Evolutionary conservation across 2,888 invertebrate genomes (phyloP).

Genomic region (Andrena marginata): DNA sequence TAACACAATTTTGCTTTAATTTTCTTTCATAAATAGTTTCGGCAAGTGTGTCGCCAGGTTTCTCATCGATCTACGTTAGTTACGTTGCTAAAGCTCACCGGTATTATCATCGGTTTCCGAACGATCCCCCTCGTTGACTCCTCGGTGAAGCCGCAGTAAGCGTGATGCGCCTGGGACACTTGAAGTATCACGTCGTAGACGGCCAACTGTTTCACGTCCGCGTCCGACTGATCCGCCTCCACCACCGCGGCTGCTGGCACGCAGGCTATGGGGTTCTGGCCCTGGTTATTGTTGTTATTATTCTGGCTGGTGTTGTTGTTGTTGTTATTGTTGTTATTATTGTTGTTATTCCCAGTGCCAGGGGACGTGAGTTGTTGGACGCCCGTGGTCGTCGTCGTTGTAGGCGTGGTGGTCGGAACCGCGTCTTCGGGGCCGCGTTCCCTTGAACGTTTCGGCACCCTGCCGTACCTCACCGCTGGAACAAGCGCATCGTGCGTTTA

Average conservation of each 20-base stretch:
- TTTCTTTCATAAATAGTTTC: background rate
- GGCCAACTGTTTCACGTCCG: constrained; percentile 87
- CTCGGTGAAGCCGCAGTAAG: constrained; percentile 95
- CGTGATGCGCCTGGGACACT: constrained; percentile 94
- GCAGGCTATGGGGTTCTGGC: constrained; percentile 83
- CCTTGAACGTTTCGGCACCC: constrained; percentile 96
- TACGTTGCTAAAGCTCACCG: constrained; percentile 80
- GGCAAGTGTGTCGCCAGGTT: background rate
- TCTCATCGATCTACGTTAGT: background rate
- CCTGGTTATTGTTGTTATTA: constrained; percentile 74
- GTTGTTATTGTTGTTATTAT: constrained; percentile 85
- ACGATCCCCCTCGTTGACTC: constrained; percentile 91
- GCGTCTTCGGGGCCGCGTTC: constrained; percentile 90
- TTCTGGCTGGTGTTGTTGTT: constrained; percentile 70
- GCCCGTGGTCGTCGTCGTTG: constrained; percentile 77
- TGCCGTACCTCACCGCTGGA: constrained; percentile 97
- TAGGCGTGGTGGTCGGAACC: constrained; percentile 85
- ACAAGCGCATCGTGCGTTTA: background rate
- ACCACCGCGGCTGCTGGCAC: constrained; percentile 83
- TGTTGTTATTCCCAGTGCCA: constrained; percentile 85
- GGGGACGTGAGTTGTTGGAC: constrained; percentile 79
- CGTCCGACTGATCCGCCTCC: constrained; percentile 86
- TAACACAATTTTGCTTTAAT: too few species aligned
- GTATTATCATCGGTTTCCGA: constrained; percentile 89
- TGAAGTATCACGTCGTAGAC: constrained; percentile 93